Conservation (phyloP, 1,140 invertebrate species). For the Kradibia gibbosae region DNA sequence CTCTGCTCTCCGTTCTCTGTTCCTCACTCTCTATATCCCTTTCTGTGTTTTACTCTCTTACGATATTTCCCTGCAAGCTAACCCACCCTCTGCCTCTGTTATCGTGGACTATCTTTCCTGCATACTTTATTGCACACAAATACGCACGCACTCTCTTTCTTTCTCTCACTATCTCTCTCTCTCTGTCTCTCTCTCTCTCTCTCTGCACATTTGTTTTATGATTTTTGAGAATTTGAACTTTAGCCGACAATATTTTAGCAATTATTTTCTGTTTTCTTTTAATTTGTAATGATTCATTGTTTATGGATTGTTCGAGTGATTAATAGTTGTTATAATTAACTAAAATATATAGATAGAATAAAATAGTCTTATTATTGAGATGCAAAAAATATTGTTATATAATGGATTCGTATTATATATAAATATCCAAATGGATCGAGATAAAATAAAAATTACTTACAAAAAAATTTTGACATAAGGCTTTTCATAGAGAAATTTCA, state of each 20-base stretch:
- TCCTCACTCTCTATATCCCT: slow-evolving; percentile 1
- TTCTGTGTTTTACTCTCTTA: slow-evolving; percentile 53
- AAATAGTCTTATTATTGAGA: too few relatives aligned
- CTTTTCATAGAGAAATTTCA: too few relatives aligned
- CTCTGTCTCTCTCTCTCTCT: background rate
- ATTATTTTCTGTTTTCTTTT: slow-evolving; percentile 54
- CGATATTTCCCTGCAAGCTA: slow-evolving; percentile 15
- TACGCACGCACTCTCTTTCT: slow-evolving; percentile 3
- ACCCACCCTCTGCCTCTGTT: background rate
- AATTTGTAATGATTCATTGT: slow-evolving; percentile 16
- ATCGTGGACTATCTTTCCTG: background rate
- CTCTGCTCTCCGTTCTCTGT: slow-evolving; percentile 52
- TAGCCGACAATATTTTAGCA: slow-evolving; percentile 47
- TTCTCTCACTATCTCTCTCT: background rate
- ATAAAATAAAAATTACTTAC: too few relatives aligned
- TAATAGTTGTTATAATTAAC: too few relatives aligned
- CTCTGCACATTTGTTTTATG: background rate
- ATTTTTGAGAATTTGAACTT: slow-evolving; percentile 47
- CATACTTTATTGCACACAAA: too few relatives aligned
- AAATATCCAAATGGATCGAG: too few relatives aligned
- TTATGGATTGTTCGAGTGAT: background rate
- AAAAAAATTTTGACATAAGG: too few relatives aligned
- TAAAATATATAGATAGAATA: too few relatives aligned
- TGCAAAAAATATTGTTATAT: too few relatives aligned
- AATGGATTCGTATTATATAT: too few relatives aligned